Evolutionary conservation across 2,797 vertebrate species (phyloP).

Genomic region (Lagocephalus sceleratus): DNA sequence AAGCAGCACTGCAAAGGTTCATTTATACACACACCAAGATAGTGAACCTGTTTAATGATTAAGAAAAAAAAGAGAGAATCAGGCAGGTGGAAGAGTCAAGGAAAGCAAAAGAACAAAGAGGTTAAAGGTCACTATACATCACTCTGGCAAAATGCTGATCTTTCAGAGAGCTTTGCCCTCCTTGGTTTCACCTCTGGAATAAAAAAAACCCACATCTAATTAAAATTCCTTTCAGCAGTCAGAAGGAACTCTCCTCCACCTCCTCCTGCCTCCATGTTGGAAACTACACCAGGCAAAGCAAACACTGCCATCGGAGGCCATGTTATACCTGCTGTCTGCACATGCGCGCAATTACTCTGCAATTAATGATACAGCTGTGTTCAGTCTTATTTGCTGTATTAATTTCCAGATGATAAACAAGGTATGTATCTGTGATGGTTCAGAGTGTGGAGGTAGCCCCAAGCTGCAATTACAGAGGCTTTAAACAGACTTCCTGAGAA

Average conservation of each 20-base stretch:
- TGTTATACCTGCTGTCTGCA: conserved; percentile 6
- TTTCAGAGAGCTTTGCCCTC: conserved; percentile 37
- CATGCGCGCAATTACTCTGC: conserved; percentile 6
- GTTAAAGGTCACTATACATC: conserved; percentile 7
- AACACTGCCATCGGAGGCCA: conserved; percentile 32
- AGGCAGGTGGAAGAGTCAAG: background rate
- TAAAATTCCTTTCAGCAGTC: conserved; percentile 60
- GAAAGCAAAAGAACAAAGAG: conserved; percentile 35
- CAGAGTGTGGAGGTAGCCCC: conserved; percentile 53
- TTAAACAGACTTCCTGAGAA: conserved; percentile 67
- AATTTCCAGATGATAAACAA: conserved; percentile 57
- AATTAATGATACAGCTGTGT: conserved; percentile 1
- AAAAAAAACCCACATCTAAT: conserved; percentile 59
- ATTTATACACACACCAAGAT: conserved; percentile 16
- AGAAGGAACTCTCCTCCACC: conserved; percentile 20
- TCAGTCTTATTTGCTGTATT: conserved; percentile 59
- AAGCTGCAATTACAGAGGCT: conserved; percentile 71
- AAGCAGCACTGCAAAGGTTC: conserved; percentile 9
- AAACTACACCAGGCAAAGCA: conserved; percentile 29
- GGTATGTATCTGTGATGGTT: conserved; percentile 45
- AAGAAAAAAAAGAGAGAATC: background rate
- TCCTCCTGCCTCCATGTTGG: conserved; percentile 16
- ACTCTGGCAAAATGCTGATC: conserved; percentile 40
- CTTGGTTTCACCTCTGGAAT: conserved; percentile 59
- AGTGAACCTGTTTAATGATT: conserved; percentile 6